These are phyloP conservation scores for Bagarius yarrelli DNA, from an alignment of 2,113 vertebrate genomes.

Conservation along the genomic window DNA sequence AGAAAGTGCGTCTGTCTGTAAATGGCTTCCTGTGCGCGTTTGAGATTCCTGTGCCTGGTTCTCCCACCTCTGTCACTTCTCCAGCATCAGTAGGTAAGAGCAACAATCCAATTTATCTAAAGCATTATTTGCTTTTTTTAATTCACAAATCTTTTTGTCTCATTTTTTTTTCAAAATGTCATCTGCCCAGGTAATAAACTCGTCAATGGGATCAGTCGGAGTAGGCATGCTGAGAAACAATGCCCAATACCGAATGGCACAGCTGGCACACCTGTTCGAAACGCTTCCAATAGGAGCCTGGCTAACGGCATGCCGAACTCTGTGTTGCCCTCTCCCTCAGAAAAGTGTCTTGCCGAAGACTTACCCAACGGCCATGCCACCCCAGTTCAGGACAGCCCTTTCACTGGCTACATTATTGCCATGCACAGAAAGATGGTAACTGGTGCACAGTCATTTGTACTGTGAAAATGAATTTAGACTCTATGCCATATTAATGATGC, in stretches of 20 bases:
- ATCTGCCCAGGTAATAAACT: constrained; percentile 61
- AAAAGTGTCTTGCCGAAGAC: constrained; percentile 74
- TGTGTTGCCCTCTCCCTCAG: constrained; percentile 77
- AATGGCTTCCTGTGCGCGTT: constrained; percentile 94
- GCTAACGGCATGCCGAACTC: constrained; percentile 84
- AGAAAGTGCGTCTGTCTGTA: constrained; percentile 90
- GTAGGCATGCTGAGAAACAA: constrained; percentile 68
- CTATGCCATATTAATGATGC: background rate
- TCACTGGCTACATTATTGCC: constrained; percentile 95
- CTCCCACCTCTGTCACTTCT: constrained; percentile 83
- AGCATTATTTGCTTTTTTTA: background rate
- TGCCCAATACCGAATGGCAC: constrained; percentile 84
- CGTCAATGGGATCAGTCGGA: constrained; percentile 76
- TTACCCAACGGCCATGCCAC: constrained; percentile 81
- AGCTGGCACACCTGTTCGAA: constrained; percentile 78
- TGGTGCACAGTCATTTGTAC: background rate
- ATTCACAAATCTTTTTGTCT: background rate
- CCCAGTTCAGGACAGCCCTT: constrained; percentile 80
- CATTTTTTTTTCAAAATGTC: constrained; percentile 17
- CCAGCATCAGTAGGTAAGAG: constrained; percentile 82
- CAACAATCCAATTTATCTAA: background rate
- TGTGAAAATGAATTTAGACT: background rate
- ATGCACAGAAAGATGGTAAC: constrained; percentile 98
- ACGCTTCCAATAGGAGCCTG: constrained; percentile 75
- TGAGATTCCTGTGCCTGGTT: constrained; percentile 90